phyloP scores from a whole-genome alignment of 1,140 invertebrate genomes.

The Drosophila kohkoa region DNA sequence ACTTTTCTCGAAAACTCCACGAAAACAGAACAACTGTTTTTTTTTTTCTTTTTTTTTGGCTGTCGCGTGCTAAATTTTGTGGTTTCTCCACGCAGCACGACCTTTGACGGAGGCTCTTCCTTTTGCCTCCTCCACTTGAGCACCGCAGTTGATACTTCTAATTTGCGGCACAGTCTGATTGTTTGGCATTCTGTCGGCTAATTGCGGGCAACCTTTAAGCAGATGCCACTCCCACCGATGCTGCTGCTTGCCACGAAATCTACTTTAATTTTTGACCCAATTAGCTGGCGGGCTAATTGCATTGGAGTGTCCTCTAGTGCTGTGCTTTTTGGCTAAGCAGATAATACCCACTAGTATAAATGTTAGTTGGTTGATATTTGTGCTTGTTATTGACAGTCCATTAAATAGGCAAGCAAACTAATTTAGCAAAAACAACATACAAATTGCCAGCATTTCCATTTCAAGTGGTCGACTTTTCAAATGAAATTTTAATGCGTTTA shows the following conservation, averaged over 20 bases:
- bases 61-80: slow-evolving; percentile 18
- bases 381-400: slow-evolving; percentile 3
- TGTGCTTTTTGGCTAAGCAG: not conserved
- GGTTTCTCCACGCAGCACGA: slow-evolving; percentile 6
- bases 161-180: slow-evolving; percentile 40
- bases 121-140: not conserved
- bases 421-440: not conserved
- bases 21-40: not conserved
- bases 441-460: not conserved
- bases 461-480: not conserved
- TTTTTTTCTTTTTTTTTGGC: not conserved
- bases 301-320: not conserved
- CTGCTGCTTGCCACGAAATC: slow-evolving; percentile 1
- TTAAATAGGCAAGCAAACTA: slow-evolving; percentile 2
- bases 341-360: not conserved
- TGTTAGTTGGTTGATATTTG: not conserved
- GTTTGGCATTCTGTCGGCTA: slow-evolving; percentile 36
- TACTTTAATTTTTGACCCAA: slow-evolving; percentile 24
- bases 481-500: not conserved
- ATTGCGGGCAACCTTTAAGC: slow-evolving; percentile 47
- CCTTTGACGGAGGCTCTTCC: not conserved
- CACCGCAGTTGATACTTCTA: slow-evolving; percentile 13
- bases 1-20: slow-evolving; percentile 8
- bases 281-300: slow-evolving; percentile 7
- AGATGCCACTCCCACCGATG: slow-evolving; percentile 1